Conservation (phyloP, 2,797 vertebrate species). For the Diglossa cyanea region DNA sequence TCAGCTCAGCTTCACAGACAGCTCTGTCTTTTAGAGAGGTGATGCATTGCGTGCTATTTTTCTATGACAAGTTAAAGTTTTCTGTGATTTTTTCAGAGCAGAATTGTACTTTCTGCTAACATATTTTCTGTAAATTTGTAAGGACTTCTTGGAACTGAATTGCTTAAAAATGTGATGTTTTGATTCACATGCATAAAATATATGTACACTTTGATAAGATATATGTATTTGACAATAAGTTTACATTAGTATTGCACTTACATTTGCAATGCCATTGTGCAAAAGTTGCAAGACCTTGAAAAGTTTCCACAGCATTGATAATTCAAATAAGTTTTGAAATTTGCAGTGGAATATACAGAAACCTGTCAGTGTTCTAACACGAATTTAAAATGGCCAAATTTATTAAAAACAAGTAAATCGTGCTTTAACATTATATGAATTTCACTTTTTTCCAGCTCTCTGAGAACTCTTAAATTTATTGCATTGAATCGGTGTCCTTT, state of each 20-base stretch:
- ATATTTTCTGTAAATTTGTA: not conserved
- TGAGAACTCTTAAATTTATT: slow-evolving; percentile 57
- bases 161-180: not conserved
- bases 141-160: not conserved
- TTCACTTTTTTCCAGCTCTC: not conserved
- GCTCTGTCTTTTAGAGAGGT: not conserved
- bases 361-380: not conserved
- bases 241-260: not conserved
- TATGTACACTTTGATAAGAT: not conserved
- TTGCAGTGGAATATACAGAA: not conserved
- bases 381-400: not conserved
- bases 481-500: slow-evolving; percentile 46
- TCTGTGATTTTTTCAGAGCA: not conserved
- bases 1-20: not conserved
- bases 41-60: not conserved
- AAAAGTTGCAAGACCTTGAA: not conserved
- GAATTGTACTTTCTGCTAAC: not conserved
- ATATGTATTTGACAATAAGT: not conserved
- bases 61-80: not conserved
- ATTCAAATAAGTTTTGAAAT: not conserved
- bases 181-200: not conserved
- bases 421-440: slow-evolving; percentile 15
- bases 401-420: not conserved
- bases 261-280: not conserved
- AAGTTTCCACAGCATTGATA: not conserved